phyloP scores from a whole-genome alignment of 1,140 invertebrate species.

The Apocrypta bakeri region DNA sequence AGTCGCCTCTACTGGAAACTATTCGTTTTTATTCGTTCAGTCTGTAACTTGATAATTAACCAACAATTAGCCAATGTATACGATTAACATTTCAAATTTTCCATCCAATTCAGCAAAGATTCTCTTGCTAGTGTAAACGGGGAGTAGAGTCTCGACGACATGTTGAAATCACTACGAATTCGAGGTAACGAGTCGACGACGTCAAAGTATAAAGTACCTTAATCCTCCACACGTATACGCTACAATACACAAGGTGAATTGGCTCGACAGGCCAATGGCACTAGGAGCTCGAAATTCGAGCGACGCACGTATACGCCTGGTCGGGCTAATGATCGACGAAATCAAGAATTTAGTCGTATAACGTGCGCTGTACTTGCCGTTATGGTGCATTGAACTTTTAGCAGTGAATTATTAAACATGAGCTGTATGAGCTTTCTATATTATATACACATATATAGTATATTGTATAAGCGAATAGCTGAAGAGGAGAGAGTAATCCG shows the following conservation, averaged over 20 bases:
- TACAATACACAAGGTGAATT: background rate
- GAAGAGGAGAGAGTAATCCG: conserved; percentile 19
- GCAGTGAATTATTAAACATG: conserved; percentile 29
- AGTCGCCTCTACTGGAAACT: too few species aligned
- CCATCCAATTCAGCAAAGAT: background rate
- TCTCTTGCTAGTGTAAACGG: too few species aligned
- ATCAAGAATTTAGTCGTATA: conserved; percentile 22
- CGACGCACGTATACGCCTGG: background rate
- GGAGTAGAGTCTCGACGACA: too few species aligned
- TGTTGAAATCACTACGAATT: background rate
- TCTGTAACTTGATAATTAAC: too few species aligned
- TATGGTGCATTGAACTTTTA: conserved; percentile 6
- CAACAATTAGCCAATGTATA: too few species aligned
- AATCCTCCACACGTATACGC: background rate
- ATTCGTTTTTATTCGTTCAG: too few species aligned
- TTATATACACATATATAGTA: too few species aligned
- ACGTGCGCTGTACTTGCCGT: background rate
- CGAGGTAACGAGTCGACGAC: background rate
- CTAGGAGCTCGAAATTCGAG: background rate
- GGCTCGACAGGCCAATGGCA: background rate
- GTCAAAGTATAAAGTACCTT: too few species aligned
- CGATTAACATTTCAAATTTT: background rate
- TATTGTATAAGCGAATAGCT: background rate
- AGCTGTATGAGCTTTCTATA: background rate
- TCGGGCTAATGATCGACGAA: conserved; percentile 32